phyloP scores from a whole-genome alignment of 2,797 vertebrate species.

The Novumbra hubbsi region DNA sequence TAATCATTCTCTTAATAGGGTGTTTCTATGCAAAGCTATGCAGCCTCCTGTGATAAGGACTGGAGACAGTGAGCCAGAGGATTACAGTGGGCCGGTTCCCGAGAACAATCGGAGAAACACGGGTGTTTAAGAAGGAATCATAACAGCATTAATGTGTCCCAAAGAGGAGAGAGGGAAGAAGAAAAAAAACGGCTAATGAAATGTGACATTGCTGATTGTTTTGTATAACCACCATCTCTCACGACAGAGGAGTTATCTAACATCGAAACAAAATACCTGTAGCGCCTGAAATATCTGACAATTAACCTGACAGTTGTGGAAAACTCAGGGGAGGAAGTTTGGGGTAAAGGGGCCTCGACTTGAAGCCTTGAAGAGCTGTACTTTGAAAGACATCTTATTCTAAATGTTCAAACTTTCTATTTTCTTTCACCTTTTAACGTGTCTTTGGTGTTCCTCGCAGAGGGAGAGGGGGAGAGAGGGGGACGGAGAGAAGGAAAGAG shows the following conservation, averaged over 20 bases:
- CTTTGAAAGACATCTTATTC: constrained; percentile 63
- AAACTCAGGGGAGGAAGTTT: constrained; percentile 53
- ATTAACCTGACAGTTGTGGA: constrained; percentile 57
- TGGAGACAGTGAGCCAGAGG: constrained; percentile 57
- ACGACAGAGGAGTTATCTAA: constrained; percentile 18
- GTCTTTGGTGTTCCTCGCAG: constrained; percentile 57
- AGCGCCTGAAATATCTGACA: constrained; percentile 40
- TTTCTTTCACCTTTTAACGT: constrained; percentile 45
- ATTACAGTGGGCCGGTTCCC: constrained; percentile 56
- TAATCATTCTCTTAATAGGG: constrained; percentile 82
- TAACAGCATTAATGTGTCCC: constrained; percentile 50
- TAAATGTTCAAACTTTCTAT: constrained; percentile 60
- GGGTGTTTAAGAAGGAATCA: constrained; percentile 41
- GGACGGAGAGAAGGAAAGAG: constrained; percentile 66
- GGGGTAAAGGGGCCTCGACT: constrained; percentile 51
- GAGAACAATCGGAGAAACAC: constrained; percentile 48
- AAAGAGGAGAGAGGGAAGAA: constrained; percentile 36
- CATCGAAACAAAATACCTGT: constrained; percentile 37
- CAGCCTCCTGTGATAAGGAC: constrained; percentile 67
- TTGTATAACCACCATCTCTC: constrained; percentile 42
- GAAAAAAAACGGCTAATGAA: constrained; percentile 25
- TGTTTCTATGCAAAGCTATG: constrained; percentile 81
- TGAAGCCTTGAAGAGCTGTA: constrained; percentile 60
- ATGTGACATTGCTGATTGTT: constrained; percentile 39
- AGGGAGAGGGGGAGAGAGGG: constrained; percentile 63